Conservation (phyloP, 2,888 invertebrate species). For the Chaitophorus viminalis region DNA sequence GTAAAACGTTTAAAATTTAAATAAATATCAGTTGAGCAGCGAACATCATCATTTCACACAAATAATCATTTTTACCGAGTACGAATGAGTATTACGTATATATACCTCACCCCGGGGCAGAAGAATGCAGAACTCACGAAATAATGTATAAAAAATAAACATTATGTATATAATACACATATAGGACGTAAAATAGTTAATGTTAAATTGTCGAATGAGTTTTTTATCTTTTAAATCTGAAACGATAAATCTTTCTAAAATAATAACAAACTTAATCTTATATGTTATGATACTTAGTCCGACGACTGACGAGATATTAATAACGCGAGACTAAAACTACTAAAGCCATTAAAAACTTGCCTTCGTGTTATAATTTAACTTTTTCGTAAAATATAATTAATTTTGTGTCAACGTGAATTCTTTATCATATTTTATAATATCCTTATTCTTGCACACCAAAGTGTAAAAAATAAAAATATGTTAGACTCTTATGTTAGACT, state of each 20-base stretch:
- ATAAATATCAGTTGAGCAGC: neutral
- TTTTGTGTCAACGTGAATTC: constrained; percentile 3
- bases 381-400: constrained; percentile 37
- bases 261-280: constrained; percentile 45
- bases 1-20: constrained; percentile 14
- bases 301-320: constrained; percentile 23
- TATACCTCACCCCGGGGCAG: neutral
- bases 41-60: neutral
- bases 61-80: neutral
- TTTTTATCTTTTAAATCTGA: constrained; percentile 39
- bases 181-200: neutral
- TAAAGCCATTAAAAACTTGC: constrained; percentile 27
- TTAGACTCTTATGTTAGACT: neutral
- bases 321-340: constrained; percentile 22
- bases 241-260: constrained; percentile 51
- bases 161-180: no score
- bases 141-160: constrained; percentile 17
- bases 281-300: constrained; percentile 13
- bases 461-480: neutral
- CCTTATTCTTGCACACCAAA: neutral
- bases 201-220: constrained; percentile 29
- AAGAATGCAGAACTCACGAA: constrained; percentile 19
- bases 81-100: neutral
- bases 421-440: constrained; percentile 27
- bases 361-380: constrained; percentile 29